A percentile compares a stretch with the other conserved stretches of the same genome.
These are phyloP conservation scores for Tapirus indicus DNA, from an alignment of 2,797 vertebrate genomes.

Conservation along the genomic window DNA sequence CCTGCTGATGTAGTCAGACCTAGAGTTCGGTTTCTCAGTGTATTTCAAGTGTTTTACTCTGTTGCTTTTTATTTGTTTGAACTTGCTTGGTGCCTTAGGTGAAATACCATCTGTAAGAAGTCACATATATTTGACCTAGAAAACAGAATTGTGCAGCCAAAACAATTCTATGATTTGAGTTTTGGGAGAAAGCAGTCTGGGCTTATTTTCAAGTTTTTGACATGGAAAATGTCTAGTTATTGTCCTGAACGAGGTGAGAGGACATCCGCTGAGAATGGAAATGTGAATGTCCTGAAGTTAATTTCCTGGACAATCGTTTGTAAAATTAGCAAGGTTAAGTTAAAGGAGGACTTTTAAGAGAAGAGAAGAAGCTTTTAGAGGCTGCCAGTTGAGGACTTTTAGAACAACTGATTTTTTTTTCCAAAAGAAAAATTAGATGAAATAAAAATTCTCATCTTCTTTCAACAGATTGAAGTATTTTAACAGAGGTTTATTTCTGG, in stretches of 20 bases:
- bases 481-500: conserved; percentile 58
- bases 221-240: background rate
- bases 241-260: conserved; percentile 58
- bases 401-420: background rate
- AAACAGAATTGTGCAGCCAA: conserved; percentile 69
- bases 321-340: conserved; percentile 11
- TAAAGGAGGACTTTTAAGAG: background rate
- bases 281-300: background rate
- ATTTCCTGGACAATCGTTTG: conserved; percentile 37
- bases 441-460: conserved; percentile 42
- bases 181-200: conserved; percentile 53
- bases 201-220: conserved; percentile 19
- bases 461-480: conserved; percentile 30
- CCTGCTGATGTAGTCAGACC: conserved; percentile 25
- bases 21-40: conserved; percentile 65
- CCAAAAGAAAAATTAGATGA: conserved; percentile 33
- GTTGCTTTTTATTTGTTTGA: conserved; percentile 81
- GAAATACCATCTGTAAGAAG: conserved; percentile 70
- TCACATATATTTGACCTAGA: conserved; percentile 80
- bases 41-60: conserved; percentile 63
- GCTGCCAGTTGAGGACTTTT: conserved; percentile 34
- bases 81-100: conserved; percentile 84
- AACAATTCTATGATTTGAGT: conserved; percentile 46
- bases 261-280: background rate
- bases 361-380: background rate